Base-by-base conservation (phyloP, 2,113 vertebrate genomes). In the Peromyscus maniculatus region DNA sequence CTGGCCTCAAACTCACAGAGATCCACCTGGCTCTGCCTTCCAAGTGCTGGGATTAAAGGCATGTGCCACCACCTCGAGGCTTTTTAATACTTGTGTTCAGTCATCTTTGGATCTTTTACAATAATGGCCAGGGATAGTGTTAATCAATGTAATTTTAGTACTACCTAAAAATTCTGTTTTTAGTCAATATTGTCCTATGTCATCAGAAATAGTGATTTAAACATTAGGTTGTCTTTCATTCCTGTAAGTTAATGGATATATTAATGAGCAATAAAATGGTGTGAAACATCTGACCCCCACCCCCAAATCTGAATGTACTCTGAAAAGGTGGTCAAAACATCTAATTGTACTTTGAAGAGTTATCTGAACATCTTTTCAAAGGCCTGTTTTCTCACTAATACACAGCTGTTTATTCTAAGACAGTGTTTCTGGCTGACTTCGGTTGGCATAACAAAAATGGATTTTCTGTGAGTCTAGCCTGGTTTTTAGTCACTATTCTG, bases 61-160 rank as follows among this genome's bases (percentile, higher is more conserved):
- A 3, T 55, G 55, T 1, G 12, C 52, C 55, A 55, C 55, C 55
- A 55, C 55, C 55, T 12, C 55, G 1, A 12, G 12, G 13, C 55
- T 55, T 75, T 90, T 74, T 74, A 33, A 80, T 80, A 94, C 67
- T 59, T 89, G 52, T 67, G 12, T 92, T 95, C 16, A 89, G 17
- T 91, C 36, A 91, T 95, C 39, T 92, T 96, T 92, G 31, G 28
- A 64, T 95, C 52, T 78, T 97, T 79, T 87, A 82, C 67, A 46
- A n/a, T 96, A 77, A 87, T 26, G 36, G 15, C 82, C 4, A 92
- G n/a, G 75, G 36, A 74, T 43, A 55, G 16, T 36, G 87, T 12
- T 24, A 16, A 79, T 93, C 78, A 71, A 0, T n/a, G n/a, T n/a
- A n/a, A n/a, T n/a, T n/a, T n/a, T n/a, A n/a, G n/a, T n/a, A n/a